These are phyloP conservation scores for Poeciliopsis paucimaculata DNA, from an alignment of 2,797 vertebrate genomes.

Conservation along the genomic window DNA sequence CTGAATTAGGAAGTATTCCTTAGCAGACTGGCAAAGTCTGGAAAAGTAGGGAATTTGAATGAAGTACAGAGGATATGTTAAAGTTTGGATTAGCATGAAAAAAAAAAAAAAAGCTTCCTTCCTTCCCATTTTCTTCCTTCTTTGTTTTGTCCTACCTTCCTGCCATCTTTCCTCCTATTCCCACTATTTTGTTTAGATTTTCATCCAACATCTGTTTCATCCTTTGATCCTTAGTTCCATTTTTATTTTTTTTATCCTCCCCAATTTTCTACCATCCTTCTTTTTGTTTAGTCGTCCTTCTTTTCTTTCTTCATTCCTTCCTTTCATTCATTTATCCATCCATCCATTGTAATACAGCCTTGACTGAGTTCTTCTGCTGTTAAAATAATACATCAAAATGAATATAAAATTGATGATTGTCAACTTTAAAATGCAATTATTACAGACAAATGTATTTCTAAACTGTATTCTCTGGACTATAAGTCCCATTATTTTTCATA, in stretches of 20 bases:
- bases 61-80: neutral
- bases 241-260: too few species aligned
- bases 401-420: neutral
- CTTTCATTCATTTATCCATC: neutral
- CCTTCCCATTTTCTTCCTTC: too few species aligned
- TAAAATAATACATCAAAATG: neutral
- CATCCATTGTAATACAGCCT: neutral
- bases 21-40: neutral
- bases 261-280: too few species aligned
- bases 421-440: neutral
- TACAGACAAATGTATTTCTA: neutral
- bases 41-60: neutral
- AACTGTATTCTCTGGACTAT: too few species aligned
- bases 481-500: too few species aligned
- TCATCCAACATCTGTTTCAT: neutral
- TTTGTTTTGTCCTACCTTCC: neutral
- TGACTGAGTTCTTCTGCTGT: neutral
- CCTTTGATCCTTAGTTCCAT: neutral
- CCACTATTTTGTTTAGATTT: too few species aligned
- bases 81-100: neutral
- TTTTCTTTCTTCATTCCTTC: too few species aligned
- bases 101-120: neutral
- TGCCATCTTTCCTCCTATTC: too few species aligned
- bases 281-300: too few species aligned
- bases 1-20: constrained; percentile 52